Base-by-base conservation (phyloP, 2,797 vertebrate species). In the Sebastes oblongus region DNA sequence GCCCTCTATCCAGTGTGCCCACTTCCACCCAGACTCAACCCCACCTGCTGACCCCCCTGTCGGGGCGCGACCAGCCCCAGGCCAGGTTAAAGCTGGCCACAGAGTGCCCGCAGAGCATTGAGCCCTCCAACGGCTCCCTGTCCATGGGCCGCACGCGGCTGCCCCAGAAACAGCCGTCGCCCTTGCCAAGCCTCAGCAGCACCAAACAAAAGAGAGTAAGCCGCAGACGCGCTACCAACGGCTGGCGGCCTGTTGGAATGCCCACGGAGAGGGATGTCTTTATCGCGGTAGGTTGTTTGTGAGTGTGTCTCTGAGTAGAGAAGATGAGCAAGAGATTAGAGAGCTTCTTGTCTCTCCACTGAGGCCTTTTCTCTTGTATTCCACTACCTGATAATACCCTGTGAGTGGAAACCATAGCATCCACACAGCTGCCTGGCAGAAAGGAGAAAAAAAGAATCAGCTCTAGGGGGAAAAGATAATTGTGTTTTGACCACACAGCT, bases 251-350 rank as follows among this genome's bases (percentile, higher is more conserved):
- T 0, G 96, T 99, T 1, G 98, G 98, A n/a, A 85, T 94, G 0
- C 96, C 98, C 61, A 96, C 96, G 0, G 97, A 99, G 93, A 98
- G 96, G 90, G 98, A 98, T 0, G 97, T 99, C 85, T 99, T 98
- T 8, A 97, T 99, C 0, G 97, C 97, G 95, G 98, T 99, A 94
- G 89, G 98, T 96, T 83, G 16, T 77, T 71, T 42, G 14, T 30
- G 46, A 75, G 58, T 32, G 56, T 29, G 42, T 85, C n/a, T 73
- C 29, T 67, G 18, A 61, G 36, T 1, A 16, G 50, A 34, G 27
- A 68, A 67, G 71, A 66, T 30, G 75, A 75, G 14, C 24, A 20
- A 11, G 39, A 60, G 61, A 78, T 77, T 36, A 72, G 7, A 64
- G 69, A 71, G 62, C 72, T 55, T 39, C 1, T 46, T 82, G 68